Conservation (phyloP, 2,797 vertebrate genomes). For the Discoglossus pictus region DNA sequence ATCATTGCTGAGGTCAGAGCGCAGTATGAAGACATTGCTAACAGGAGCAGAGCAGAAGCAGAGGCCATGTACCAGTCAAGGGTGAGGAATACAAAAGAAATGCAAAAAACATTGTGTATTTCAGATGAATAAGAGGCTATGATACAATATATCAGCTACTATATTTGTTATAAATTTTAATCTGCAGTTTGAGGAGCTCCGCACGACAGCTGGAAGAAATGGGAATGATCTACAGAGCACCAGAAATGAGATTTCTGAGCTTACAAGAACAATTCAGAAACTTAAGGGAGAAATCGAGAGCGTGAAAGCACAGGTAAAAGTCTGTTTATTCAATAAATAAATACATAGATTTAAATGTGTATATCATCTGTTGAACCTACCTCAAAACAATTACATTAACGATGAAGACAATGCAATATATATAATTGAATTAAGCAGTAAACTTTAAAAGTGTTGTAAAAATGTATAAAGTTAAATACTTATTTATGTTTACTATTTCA, state of each 20-base stretch:
- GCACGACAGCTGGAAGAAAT: slow-evolving; percentile 57
- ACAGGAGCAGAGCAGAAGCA: slow-evolving; percentile 75
- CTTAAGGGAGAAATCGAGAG: slow-evolving; percentile 76
- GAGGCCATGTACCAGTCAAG: slow-evolving; percentile 80
- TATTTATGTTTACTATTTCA: too few species aligned
- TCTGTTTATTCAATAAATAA: too few species aligned
- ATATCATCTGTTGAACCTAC: too few species aligned
- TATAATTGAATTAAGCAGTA: too few species aligned
- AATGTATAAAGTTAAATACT: too few species aligned
- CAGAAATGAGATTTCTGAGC: slow-evolving; percentile 64
- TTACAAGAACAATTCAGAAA: slow-evolving; percentile 81
- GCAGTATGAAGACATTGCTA: slow-evolving; percentile 82
- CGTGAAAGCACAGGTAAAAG: slow-evolving; percentile 73
- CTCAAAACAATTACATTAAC: too few species aligned
- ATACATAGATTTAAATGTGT: too few species aligned
- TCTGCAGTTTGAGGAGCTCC: slow-evolving; percentile 69
- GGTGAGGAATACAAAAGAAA: slow-evolving; percentile 57
- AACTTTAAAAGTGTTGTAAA: too few species aligned
- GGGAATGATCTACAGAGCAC: slow-evolving; percentile 59
- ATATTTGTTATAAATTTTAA: background rate
- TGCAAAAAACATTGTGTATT: background rate
- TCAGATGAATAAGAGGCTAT: background rate
- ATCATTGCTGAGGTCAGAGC: slow-evolving; percentile 81
- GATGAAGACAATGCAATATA: too few species aligned
- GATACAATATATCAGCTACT: background rate